A percentile compares a stretch with the other conserved stretches of the same genome.
phyloP scores from a whole-genome alignment of 2,797 vertebrate species.

The Gadopsis bispinosus region DNA sequence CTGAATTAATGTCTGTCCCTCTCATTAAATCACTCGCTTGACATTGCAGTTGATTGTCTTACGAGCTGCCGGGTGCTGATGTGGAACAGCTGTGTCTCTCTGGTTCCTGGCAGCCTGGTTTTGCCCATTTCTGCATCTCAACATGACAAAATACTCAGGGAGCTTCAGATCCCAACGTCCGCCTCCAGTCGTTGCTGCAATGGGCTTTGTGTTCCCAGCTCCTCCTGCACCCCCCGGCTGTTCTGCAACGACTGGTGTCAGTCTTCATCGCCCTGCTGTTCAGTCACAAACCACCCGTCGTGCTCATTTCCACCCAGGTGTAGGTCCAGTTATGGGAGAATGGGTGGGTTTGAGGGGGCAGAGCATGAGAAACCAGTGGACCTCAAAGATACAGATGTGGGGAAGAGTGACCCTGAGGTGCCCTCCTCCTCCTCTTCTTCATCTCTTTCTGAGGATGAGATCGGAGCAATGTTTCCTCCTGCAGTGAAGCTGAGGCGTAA shows the following conservation, averaged over 20 bases:
- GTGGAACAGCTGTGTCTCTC: conserved; percentile 86
- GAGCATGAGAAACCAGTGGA: conserved; percentile 50
- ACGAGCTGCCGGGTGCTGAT: conserved; percentile 84
- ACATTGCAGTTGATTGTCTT: conserved; percentile 76
- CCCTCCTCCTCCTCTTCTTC: conserved; percentile 44
- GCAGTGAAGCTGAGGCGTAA: conserved; percentile 58
- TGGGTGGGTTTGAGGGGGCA: conserved; percentile 8
- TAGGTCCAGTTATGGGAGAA: conserved; percentile 38
- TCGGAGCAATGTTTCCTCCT: conserved; percentile 67
- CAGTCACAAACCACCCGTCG: conserved; percentile 64
- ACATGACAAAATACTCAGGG: conserved; percentile 81
- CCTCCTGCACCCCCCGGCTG: conserved; percentile 38
- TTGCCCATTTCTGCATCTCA: conserved; percentile 81
- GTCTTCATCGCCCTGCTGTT: conserved; percentile 54
- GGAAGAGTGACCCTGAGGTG: conserved; percentile 33
- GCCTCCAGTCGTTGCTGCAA: conserved; percentile 31
- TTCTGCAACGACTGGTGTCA: conserved; percentile 53
- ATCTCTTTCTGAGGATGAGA: conserved; percentile 64
- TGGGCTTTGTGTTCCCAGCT: conserved; percentile 43
- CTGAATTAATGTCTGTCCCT: background rate
- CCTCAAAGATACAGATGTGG: conserved; percentile 50
- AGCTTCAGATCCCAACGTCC: conserved; percentile 67
- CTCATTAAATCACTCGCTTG: background rate
- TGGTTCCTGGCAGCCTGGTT: conserved; percentile 79
- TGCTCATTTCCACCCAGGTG: conserved; percentile 44